Conservation (phyloP, 2,113 vertebrate species). For the Rhea pennata region DNA sequence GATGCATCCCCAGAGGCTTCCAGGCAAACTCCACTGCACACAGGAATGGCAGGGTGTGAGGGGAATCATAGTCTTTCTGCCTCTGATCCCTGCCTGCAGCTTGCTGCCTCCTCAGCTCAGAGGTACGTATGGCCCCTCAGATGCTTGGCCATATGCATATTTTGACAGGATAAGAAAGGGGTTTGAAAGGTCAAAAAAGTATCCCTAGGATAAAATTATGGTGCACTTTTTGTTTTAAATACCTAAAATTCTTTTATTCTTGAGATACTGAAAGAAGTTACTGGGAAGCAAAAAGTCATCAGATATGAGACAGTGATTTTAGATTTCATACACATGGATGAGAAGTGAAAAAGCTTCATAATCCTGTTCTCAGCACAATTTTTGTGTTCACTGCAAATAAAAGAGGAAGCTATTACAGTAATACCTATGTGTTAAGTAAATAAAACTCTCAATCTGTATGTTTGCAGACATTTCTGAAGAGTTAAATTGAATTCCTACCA, state of each 20-base stretch:
- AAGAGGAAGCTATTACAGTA: neutral
- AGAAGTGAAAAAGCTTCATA: neutral
- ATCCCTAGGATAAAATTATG: neutral
- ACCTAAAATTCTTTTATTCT: neutral
- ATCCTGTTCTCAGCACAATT: neutral
- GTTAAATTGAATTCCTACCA: neutral
- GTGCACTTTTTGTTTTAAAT: neutral
- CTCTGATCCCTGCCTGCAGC: neutral
- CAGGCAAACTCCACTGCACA: neutral
- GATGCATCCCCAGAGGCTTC: neutral
- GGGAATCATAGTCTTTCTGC: neutral
- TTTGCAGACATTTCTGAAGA: neutral
- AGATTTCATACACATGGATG: neutral
- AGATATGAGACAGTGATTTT: neutral
- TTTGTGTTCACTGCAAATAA: neutral
- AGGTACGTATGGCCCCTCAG: accelerated
- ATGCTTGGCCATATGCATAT: no score
- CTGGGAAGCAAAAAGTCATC: neutral
- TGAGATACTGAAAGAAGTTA: neutral
- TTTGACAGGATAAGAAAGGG: neutral
- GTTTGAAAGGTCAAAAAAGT: neutral
- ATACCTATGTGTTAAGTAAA: neutral
- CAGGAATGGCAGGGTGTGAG: neutral
- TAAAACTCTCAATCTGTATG: neutral
- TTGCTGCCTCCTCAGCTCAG: neutral